Percentiles rank a stretch among this genome's conserved stretches.
Conservation (phyloP, 2,113 vertebrate genomes). For the Psophia crepitans region DNA sequence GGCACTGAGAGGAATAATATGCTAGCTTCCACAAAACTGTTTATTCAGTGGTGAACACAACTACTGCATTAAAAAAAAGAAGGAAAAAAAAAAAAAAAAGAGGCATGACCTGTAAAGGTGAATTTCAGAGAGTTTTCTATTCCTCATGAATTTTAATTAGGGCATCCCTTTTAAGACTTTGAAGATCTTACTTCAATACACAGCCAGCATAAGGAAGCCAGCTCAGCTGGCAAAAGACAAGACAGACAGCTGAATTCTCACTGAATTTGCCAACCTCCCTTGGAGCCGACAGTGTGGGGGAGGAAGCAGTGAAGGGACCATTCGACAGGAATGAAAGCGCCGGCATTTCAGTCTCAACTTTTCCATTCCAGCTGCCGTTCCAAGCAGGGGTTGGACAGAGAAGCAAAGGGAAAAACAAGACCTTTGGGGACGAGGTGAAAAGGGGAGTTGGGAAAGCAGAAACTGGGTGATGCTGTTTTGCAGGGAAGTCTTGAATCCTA, state of each 20-base stretch:
- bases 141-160: slow-evolving; percentile 8
- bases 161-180: not conserved
- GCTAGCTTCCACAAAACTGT: slow-evolving; percentile 24
- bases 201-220: slow-evolving; percentile 5
- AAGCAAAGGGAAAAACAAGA: not conserved
- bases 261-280: not conserved
- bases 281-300: not conserved
- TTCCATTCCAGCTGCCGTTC: not conserved
- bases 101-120: not conserved
- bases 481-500: not conserved
- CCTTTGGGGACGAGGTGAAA: not conserved
- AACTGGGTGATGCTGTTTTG: not conserved
- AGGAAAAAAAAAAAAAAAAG: not conserved
- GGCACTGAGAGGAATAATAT: not conserved
- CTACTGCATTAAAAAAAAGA: not conserved
- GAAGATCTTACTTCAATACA: not conserved
- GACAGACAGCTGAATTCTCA: not conserved
- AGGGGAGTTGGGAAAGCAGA: not conserved
- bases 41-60: not conserved
- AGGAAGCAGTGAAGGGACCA: not conserved
- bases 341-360: not conserved
- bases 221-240: not conserved
- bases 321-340: not conserved
- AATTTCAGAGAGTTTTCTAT: not conserved
- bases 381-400: not conserved